A percentile compares a stretch with the other conserved stretches of the same genome.
Evolutionary conservation across 2,888 invertebrate species (phyloP).

Genomic region (Nesidiocoris tenuis): DNA sequence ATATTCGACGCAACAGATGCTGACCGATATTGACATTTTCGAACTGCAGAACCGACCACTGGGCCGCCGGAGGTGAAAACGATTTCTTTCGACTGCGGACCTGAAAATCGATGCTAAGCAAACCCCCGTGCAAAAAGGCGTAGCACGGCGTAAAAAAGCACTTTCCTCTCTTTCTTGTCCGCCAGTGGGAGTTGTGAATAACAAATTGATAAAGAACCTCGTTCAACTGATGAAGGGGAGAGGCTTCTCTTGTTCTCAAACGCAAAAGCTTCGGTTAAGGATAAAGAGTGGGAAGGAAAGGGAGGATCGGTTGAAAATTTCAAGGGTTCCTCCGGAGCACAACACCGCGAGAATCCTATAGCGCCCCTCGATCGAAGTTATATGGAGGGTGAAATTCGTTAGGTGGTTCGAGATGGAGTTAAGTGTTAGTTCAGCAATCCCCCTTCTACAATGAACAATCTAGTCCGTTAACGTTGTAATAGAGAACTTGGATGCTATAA

Average conservation of each 20-base stretch:
- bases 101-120: background rate
- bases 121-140: background rate
- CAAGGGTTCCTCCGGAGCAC: conserved; percentile 9
- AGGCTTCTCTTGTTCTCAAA: conserved; percentile 31
- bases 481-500: conserved; percentile 22
- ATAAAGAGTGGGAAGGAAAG: background rate
- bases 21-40: too few relatives aligned
- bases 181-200: conserved; percentile 2
- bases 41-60: too few relatives aligned
- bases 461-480: conserved; percentile 7
- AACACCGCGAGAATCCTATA: conserved; percentile 19
- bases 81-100: too few relatives aligned
- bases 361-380: conserved; percentile 36
- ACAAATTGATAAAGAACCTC: conserved; percentile 33
- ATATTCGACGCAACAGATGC: too few relatives aligned
- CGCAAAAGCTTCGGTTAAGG: background rate
- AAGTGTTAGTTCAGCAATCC: conserved; percentile 23
- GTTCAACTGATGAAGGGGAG: conserved; percentile 16
- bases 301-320: conserved; percentile 10
- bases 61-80: too few relatives aligned
- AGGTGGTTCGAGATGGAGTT: conserved; percentile 1
- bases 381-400: conserved; percentile 34
- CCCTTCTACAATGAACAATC: background rate
- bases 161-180: background rate
- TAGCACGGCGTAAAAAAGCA: background rate